Evolutionary conservation across 2,888 invertebrate genomes (phyloP), one percentile per base, ranked within the genome.

Genomic region (Drosophila pseudotakahashii): DNA sequence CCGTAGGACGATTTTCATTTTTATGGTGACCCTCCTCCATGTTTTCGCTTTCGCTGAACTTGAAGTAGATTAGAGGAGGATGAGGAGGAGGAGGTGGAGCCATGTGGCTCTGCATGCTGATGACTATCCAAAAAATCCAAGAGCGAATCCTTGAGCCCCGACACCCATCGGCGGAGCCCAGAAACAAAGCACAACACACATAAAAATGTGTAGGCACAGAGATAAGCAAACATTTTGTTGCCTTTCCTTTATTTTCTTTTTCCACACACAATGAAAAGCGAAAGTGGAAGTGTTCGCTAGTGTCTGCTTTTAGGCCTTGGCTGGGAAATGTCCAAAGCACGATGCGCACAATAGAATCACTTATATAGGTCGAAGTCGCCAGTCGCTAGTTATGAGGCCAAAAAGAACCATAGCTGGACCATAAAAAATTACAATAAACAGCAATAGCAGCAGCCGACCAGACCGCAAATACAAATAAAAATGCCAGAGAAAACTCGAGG

Each of bases 401-500:
- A 71, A 63, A 64, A 77, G n/a, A 53, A 63, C 32, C 52, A 53
- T 45, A 6, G 45, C 45, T 67, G 60, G 73, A 75, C 81, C 75
- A 85, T 82, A 80, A 81, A 82, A 82, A 78, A 80, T 82, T 74
- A 80, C 82, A 82, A 85, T 82, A 80, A 82, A 85, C 45, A 53
- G 67, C 52, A 66, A 51, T 51, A 41, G 54, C 59, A 39, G 58
- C 48, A 32, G 47, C 39, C 44, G 53, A 16, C 54, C 53, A 54
- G 59, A 55, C 62, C 51, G 50, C 68, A 70, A 42, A 34, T 61
- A 55, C 62, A 79, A 79, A 77, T 75, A 73, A 75, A 83, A 48
- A 55, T 52, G 48, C 36, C n/a, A 26, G 39, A 48, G 14, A 41
- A 26, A 71, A 69, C 73, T 68, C 69, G 48, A 71, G 73, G 63